Evolutionary conservation across 1,140 invertebrate genomes (phyloP).

Genomic region (Cataglyphis hispanica): DNA sequence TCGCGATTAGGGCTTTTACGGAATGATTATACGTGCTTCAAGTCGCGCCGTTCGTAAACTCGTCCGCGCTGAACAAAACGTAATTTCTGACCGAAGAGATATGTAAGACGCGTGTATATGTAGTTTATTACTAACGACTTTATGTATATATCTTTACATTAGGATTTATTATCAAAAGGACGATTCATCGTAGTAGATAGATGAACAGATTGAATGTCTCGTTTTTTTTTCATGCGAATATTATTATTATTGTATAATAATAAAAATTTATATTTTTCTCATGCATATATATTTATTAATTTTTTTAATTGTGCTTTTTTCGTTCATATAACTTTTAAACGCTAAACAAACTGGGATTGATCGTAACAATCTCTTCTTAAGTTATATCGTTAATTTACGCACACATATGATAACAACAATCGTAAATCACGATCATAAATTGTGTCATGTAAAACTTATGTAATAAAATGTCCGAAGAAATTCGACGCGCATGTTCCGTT

Average conservation of each 20-base stretch:
- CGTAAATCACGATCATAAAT: background rate
- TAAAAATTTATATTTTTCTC: too few relatives aligned
- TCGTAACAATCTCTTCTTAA: background rate
- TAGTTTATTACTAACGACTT: slow-evolving; percentile 34
- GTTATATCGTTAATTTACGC: background rate
- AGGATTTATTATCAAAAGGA: slow-evolving; percentile 19
- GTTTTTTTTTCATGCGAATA: slow-evolving; percentile 5
- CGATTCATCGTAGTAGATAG: slow-evolving; percentile 13
- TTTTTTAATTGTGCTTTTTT: slow-evolving; percentile 18
- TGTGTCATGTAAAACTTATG: background rate
- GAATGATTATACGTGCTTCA: slow-evolving; percentile 66
- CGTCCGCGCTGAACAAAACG: slow-evolving; percentile 31
- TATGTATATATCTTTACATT: slow-evolving; percentile 27
- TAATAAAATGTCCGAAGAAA: background rate
- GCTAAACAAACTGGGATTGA: slow-evolving; percentile 38
- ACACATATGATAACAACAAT: background rate
- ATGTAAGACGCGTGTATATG: slow-evolving; percentile 18
- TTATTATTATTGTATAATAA: background rate
- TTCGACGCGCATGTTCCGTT: background rate
- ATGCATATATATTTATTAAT: too few relatives aligned
- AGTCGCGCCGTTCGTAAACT: slow-evolving; percentile 55
- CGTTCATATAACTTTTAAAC: slow-evolving; percentile 44
- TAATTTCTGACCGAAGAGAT: slow-evolving; percentile 49
- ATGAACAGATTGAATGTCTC: slow-evolving; percentile 3
- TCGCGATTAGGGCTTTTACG: slow-evolving; percentile 73